phyloP scores from a whole-genome alignment of 1,140 invertebrate genomes.

The Neomicropteryx cornuta region DNA sequence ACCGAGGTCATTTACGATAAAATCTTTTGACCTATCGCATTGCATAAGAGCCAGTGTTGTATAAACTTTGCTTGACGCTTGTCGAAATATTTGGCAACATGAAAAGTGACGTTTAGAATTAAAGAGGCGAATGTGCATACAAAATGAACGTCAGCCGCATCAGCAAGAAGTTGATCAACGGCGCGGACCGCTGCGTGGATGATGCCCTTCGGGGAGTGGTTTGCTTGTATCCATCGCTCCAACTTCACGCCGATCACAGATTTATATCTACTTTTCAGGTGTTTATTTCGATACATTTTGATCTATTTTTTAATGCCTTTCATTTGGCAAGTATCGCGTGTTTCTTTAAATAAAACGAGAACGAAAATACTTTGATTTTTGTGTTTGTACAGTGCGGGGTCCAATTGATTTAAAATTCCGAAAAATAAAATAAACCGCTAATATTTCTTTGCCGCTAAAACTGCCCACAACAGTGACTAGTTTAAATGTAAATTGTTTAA shows the following conservation, averaged over 20 bases:
- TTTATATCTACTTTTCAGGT: constrained; percentile 35
- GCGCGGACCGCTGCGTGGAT: constrained; percentile 49
- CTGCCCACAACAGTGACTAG: neutral
- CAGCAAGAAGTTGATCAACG: constrained; percentile 55
- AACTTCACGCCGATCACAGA: constrained; percentile 45
- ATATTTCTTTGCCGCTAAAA: neutral
- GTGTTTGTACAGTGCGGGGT: too few relatives aligned
- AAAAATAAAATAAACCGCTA: neutral
- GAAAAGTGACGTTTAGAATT: too few relatives aligned
- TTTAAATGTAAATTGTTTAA: constrained; percentile 4
- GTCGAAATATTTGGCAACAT: too few relatives aligned
- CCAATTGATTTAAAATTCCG: neutral
- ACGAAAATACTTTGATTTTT: too few relatives aligned
- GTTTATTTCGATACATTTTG: constrained; percentile 34
- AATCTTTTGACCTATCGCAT: too few relatives aligned
- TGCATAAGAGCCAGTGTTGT: too few relatives aligned
- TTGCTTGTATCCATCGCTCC: constrained; percentile 46
- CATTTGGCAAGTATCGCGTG: too few relatives aligned
- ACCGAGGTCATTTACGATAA: too few relatives aligned
- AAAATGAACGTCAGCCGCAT: constrained; percentile 8
- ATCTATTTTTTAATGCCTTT: constrained; percentile 8
- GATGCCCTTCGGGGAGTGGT: constrained; percentile 57
- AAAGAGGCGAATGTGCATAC: constrained; percentile 14
- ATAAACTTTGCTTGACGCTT: too few relatives aligned
- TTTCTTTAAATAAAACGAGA: too few relatives aligned